Evolutionary conservation across 2,797 vertebrate species (phyloP).

Genomic region (Lutjanus campechanus): DNA sequence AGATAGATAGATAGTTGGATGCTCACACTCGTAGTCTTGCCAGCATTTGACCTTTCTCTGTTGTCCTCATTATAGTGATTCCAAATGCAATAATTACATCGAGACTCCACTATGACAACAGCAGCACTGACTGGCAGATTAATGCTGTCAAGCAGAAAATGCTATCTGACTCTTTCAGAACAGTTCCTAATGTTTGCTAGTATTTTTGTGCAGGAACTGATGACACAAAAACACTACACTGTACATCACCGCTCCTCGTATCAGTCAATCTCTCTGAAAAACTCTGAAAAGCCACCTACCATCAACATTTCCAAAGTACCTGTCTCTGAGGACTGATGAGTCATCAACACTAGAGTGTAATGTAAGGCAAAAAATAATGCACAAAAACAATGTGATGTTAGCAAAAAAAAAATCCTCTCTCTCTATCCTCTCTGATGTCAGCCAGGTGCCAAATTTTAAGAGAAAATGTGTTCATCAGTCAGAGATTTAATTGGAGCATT

Average conservation of each 20-base stretch:
- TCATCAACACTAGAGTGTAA: conserved; percentile 13
- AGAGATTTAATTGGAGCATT: conserved; percentile 68
- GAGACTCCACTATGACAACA: conserved; percentile 12
- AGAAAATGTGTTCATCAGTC: conserved; percentile 65
- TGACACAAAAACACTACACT: conserved; percentile 11
- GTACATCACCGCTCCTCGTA: background rate
- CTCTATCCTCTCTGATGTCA: conserved; percentile 43
- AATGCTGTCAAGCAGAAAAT: conserved; percentile 18
- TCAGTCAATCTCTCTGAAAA: background rate
- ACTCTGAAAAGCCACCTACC: conserved; percentile 23
- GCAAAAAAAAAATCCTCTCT: background rate
- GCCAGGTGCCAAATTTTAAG: conserved; percentile 52
- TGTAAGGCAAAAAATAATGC: background rate
- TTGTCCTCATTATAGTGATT: conserved; percentile 42
- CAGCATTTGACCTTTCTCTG: conserved; percentile 22
- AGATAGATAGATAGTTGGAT: background rate
- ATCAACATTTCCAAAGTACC: conserved; percentile 21
- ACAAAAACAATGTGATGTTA: conserved; percentile 14
- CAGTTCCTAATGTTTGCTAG: conserved; percentile 4
- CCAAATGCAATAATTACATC: conserved; percentile 30
- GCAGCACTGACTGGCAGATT: conserved; percentile 17
- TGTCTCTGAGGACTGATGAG: conserved; percentile 22
- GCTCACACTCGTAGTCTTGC: background rate
- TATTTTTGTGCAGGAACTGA: conserved; percentile 22
- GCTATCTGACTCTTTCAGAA: conserved; percentile 11